Evolutionary conservation across 2,888 invertebrate species (phyloP), one percentile per base, ranked within the genome.

Genomic region (Hermaeophaga mercurialis): DNA sequence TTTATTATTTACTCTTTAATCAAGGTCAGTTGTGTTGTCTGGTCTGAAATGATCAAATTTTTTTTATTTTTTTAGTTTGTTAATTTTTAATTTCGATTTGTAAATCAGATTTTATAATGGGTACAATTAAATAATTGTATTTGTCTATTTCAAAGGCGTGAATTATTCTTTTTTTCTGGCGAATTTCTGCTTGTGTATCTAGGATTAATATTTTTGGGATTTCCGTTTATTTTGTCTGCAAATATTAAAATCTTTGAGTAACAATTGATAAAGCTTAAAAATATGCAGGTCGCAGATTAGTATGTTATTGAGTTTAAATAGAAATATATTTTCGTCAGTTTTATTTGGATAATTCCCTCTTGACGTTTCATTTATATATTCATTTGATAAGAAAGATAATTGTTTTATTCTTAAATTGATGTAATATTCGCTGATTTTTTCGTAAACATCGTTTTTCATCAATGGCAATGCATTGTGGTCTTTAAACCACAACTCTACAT

Each of bases 401-500:
- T 17, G 28, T 45, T 26, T n/a, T 24, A 31, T 11, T 31, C 12
- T 11, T 3, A 3, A 1, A n/a, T 2, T n/a, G n/a, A 31, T 11
- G 6, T 31, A 31, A 31, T 31, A 12, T 11, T n/a, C 4, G 5
- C n/a, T 2, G 1, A 31, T 31, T 3, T 31, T 12, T 31, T 3
- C 31, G 2, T 3, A 2, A 12, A 6, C 31, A 8, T 14, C 12
- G 7, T 22, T 2, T 24, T 22, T 11, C 1, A 12, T 41, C 11
- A 41, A 24, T 12, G 5, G 24, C 1, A 41, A 6, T 12, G 14
- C 41, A 8, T 41, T 12, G 8, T 3, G 1, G 2, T 1, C 0
- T 41, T 41, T 22, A n/a, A 41, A 24, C 41, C 41, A 41, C 11
- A 6, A 6, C 14, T 24, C 24, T 12, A 24, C 24, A 24, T 41